Base-by-base conservation (phyloP, 1,140 invertebrate species). In the Drosophila eugracilis region DNA sequence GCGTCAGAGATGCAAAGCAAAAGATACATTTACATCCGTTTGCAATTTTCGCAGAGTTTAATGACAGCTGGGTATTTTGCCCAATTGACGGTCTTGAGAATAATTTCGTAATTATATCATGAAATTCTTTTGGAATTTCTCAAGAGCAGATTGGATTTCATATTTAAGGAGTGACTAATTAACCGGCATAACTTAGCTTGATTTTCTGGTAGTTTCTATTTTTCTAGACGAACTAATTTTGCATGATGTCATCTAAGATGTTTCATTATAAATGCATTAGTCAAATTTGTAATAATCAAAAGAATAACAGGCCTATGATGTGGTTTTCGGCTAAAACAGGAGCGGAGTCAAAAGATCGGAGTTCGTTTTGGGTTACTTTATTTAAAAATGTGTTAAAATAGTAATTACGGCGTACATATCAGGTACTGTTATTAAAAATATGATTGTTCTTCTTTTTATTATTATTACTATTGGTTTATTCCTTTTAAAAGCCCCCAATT, bases 211-310 rank as follows among this genome's bases (percentile, higher is more conserved):
- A 10, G 21, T 34, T 50, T 42, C 36, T 17, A n/a, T 12, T 12
- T 2, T n/a, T 41, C 15, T n/a, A n/a, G 10, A 32, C 45, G 22
- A 36, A 44, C 65, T 22, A 44, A 67, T 44, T 67, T 34, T 6
- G 12, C 4, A 32, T 73, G 70, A 73, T 73, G 70, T 73, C 70
- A 73, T 30, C 30, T 21, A 4, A 15, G 37, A 7, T 7, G 41
- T 47, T 73, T 60, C 60, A 85, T 85, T 85, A 85, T 70, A 85
- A 85, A 85, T 80, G 81, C 81, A 86, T 85, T 85, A 86, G 81
- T 48, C 47, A 65, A 66, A 60, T 75, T 62, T 57, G 30, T 48
- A 54, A 36, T 30, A 70, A 75, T 84, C 78, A 78, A 75, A 70
- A 52, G 41, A 55, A 54, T 59, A 78, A 26, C 44, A 84, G 69